Conservation (phyloP, 2,113 vertebrate genomes). For the Papio anubis region DNA sequence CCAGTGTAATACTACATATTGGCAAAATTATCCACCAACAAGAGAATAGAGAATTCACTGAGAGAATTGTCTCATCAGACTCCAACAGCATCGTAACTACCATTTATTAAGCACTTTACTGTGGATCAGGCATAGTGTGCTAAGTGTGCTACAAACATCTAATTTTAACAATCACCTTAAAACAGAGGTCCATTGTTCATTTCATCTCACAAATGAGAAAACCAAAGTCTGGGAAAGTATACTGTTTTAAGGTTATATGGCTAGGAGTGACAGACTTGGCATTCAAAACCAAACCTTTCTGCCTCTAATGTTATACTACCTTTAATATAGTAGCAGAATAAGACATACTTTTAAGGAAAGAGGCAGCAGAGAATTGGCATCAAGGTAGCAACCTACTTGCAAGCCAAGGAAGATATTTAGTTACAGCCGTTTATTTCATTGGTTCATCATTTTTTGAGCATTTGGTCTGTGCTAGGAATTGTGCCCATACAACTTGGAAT, state of each 20-base stretch:
- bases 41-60: not conserved
- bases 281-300: not conserved
- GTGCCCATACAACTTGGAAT: not conserved
- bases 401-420: constrained; percentile 22
- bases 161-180: not conserved
- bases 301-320: not conserved
- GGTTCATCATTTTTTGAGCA: constrained; percentile 18
- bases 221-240: not conserved
- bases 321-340: not conserved
- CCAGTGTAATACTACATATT: not conserved
- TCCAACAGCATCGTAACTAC: not conserved
- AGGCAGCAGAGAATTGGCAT: not conserved
- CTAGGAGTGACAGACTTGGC: not conserved
- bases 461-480: constrained; percentile 13
- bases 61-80: not conserved
- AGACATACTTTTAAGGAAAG: not conserved
- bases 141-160: not conserved
- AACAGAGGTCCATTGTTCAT: not conserved
- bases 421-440: not conserved
- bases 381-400: not conserved
- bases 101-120: not conserved
- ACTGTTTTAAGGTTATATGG: not conserved
- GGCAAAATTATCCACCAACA: not conserved
- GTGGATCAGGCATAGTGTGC: not conserved
- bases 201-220: constrained; percentile 18